A percentile compares a stretch with the other conserved stretches of the same genome.
Conservation (phyloP, 2,888 invertebrate species). For the Apantesis nais region DNA sequence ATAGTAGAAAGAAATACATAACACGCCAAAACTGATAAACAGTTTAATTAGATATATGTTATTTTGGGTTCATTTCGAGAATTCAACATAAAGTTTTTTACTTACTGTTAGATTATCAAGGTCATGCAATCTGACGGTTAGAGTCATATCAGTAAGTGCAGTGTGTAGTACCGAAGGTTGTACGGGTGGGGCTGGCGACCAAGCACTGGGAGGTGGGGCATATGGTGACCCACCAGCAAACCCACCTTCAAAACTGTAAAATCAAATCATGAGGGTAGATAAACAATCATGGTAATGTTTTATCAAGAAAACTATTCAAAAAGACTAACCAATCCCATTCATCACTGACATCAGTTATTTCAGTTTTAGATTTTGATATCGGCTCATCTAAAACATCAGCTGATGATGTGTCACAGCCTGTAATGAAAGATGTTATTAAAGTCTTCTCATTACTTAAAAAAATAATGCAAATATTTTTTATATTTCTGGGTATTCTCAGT, state of each 20-base stretch:
- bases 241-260: constrained; percentile 76
- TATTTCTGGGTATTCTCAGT: not conserved
- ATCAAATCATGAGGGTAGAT: not conserved
- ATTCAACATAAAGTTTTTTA: not conserved
- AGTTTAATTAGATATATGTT: not conserved
- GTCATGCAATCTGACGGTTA: constrained; percentile 88
- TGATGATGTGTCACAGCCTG: constrained; percentile 73
- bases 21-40: too few relatives aligned
- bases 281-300: not conserved
- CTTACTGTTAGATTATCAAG: constrained; percentile 86
- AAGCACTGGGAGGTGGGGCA: constrained; percentile 55
- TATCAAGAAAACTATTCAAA: not conserved
- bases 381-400: constrained; percentile 71
- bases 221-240: constrained; percentile 63
- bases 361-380: constrained; percentile 56
- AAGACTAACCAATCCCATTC: constrained; percentile 78
- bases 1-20: too few relatives aligned
- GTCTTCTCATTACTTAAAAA: not conserved
- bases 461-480: not conserved
- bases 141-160: constrained; percentile 87
- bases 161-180: constrained; percentile 86
- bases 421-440: constrained; percentile 6
- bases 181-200: constrained; percentile 56
- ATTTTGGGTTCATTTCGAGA: not conserved
- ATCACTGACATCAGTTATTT: constrained; percentile 68